A percentile compares a stretch with the other conserved stretches of the same genome.
phyloP scores from a whole-genome alignment of 1,140 invertebrate genomes.

The Drosophila dunni region DNA sequence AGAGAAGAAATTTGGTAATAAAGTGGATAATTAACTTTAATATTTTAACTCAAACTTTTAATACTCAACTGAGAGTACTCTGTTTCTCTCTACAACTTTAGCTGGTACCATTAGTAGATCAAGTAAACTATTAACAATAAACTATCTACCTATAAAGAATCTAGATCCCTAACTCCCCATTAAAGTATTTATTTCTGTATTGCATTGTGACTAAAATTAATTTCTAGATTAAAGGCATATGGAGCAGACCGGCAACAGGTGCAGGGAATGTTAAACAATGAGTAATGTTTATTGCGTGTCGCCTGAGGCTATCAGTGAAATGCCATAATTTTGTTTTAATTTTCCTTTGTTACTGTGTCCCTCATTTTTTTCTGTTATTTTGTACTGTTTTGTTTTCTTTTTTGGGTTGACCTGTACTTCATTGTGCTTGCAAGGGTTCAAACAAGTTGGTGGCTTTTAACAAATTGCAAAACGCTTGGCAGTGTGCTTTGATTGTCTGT shows the following conservation, averaged over 20 bases:
- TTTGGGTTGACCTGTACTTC: constrained; percentile 21
- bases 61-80: too few relatives aligned
- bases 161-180: too few relatives aligned
- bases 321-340: constrained; percentile 62
- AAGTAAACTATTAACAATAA: too few relatives aligned
- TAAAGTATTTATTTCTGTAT: too few relatives aligned
- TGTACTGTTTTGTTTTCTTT: not conserved
- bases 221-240: too few relatives aligned
- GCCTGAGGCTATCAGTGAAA: constrained; percentile 51
- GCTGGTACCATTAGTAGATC: too few relatives aligned
- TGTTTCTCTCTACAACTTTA: too few relatives aligned
- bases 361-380: not conserved
- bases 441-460: constrained; percentile 19
- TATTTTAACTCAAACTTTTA: too few relatives aligned
- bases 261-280: constrained; percentile 12
- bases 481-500: constrained; percentile 41
- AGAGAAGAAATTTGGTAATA: too few relatives aligned
- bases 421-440: constrained; percentile 3
- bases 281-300: constrained; percentile 54
- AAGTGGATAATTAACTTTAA: too few relatives aligned
- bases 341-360: not conserved
- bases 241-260: not conserved
- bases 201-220: too few relatives aligned
- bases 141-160: too few relatives aligned
- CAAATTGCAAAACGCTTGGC: constrained; percentile 17